Evolutionary conservation across 2,797 vertebrate species (phyloP).

Genomic region (Esox lucius): DNA sequence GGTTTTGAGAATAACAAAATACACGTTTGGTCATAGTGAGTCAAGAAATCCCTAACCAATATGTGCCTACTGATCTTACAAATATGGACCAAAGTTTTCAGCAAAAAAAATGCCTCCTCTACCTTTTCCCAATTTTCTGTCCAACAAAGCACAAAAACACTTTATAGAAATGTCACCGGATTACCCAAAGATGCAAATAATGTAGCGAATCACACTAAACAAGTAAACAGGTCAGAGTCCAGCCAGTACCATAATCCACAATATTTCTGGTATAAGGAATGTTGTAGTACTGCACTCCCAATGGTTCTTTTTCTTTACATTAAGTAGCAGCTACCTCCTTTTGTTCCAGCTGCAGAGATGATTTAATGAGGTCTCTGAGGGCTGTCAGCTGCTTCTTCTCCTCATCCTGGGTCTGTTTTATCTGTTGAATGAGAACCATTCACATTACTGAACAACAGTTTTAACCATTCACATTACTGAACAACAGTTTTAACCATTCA

Average conservation of each 20-base stretch:
- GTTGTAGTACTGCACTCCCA: neutral
- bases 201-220: neutral
- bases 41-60: too few species aligned
- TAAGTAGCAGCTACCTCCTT: conserved; percentile 77
- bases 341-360: conserved; percentile 85
- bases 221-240: neutral
- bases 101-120: too few species aligned
- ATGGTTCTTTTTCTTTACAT: neutral
- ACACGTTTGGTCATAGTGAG: too few species aligned
- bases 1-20: too few species aligned
- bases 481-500: neutral
- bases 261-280: neutral
- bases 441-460: neutral
- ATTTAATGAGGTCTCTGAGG: conserved; percentile 86
- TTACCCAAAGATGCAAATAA: neutral
- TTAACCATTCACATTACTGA: neutral
- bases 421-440: conserved; percentile 58
- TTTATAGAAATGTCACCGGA: neutral
- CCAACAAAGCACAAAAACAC: too few species aligned
- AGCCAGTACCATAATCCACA: neutral
- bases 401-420: conserved; percentile 90
- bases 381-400: conserved; percentile 88
- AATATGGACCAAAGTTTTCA: too few species aligned
- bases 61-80: too few species aligned
- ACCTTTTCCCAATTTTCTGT: too few species aligned